These are phyloP conservation scores for Noctua fimbriata DNA, from an alignment of 2,888 invertebrate species.

Conservation along the genomic window DNA sequence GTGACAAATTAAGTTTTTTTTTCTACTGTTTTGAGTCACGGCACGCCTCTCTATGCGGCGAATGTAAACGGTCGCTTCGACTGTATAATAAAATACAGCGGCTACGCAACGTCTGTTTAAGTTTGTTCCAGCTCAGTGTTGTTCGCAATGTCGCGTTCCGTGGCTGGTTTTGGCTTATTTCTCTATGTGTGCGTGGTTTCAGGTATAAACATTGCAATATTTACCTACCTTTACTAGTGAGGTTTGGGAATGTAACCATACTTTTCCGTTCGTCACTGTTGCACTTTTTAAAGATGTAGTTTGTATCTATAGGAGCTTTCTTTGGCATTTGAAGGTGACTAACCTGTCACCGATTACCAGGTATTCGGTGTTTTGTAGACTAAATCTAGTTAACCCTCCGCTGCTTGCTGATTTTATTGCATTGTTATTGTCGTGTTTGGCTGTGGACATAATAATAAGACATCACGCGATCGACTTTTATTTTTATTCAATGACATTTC, in stretches of 20 bases:
- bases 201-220: conserved; percentile 44
- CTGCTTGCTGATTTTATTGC: background rate
- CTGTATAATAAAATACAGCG: conserved; percentile 21
- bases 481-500: background rate
- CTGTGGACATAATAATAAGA: no score
- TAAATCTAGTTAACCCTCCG: no score
- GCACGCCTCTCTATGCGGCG: conserved; percentile 5
- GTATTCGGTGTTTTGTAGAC: no score
- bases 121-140: conserved; percentile 37
- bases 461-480: background rate
- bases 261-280: background rate
- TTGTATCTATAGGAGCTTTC: background rate
- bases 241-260: background rate
- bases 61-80: conserved; percentile 10
- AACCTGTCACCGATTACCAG: background rate
- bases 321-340: background rate
- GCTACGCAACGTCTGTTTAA: conserved; percentile 24
- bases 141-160: conserved; percentile 50
- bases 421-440: background rate
- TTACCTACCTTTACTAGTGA: background rate
- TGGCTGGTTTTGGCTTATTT: conserved; percentile 46
- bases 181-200: conserved; percentile 39
- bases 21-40: conserved; percentile 17
- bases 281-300: no score
- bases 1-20: conserved; percentile 16